Evolutionary conservation across 2,113 vertebrate species (phyloP).

Genomic region (Mus musculus): GRCm39 chr9:85886501-85887000

Average conservation of each 20-base stretch:
- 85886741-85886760: neutral
- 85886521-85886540: conserved; percentile 35
- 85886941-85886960: neutral
- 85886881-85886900: neutral
- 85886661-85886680: neutral
- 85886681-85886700: neutral
- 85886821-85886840: neutral
- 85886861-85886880: neutral
- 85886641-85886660: neutral
- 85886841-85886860: neutral
- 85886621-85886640: neutral
- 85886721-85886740: neutral
- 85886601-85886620: neutral
- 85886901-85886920: neutral
- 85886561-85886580: neutral
- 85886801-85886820: neutral
- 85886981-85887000: neutral
- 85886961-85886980: neutral
- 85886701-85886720: neutral
- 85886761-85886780: neutral
- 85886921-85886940: neutral
- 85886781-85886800: neutral
- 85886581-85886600: neutral
- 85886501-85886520: no score
- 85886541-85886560: conserved; percentile 32